Evolutionary conservation across 92 coral and sea anemone species (phyloP).

Genomic region (Actinernus sp.): DNA sequence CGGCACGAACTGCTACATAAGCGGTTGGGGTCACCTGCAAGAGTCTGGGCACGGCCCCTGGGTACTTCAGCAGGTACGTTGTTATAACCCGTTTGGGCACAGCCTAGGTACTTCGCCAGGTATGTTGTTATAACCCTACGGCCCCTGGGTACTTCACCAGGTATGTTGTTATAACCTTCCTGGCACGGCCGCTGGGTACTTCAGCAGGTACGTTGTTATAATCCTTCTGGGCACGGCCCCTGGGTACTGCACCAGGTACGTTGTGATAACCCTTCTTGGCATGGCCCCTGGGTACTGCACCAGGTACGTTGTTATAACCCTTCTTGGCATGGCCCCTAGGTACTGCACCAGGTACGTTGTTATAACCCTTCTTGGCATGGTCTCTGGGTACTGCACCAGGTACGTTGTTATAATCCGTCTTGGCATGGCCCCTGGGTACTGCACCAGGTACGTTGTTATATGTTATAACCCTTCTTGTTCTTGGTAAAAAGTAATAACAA

Average conservation of each 20-base stretch:
- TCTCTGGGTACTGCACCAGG: conserved; percentile 63
- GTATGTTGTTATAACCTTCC: too few species aligned
- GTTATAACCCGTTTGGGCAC: too few species aligned
- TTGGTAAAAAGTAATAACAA: too few species aligned
- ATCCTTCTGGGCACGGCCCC: conserved; percentile 69
- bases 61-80: conserved; percentile 59
- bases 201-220: too few species aligned
- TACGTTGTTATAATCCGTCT: conserved; percentile 7
- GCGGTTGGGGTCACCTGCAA: conserved; percentile 88
- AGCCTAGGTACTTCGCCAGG: too few species aligned
- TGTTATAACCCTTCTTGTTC: too few species aligned
- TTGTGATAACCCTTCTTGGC: conserved; percentile 42
- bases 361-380: conserved; percentile 66
- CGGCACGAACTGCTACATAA: conserved; percentile 60
- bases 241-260: conserved; percentile 63
- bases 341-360: conserved; percentile 46
- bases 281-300: conserved; percentile 63
- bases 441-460: conserved; percentile 39
- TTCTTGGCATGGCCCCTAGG: conserved; percentile 70
- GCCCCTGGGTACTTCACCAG: too few species aligned
- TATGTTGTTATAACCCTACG: too few species aligned
- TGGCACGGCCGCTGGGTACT: too few species aligned
- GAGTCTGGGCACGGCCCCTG: conserved; percentile 72
- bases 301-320: conserved; percentile 37
- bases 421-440: conserved; percentile 74